These are phyloP conservation scores for Cyclophora punctaria DNA, from an alignment of 2,888 invertebrate species.

Conservation along the genomic window DNA sequence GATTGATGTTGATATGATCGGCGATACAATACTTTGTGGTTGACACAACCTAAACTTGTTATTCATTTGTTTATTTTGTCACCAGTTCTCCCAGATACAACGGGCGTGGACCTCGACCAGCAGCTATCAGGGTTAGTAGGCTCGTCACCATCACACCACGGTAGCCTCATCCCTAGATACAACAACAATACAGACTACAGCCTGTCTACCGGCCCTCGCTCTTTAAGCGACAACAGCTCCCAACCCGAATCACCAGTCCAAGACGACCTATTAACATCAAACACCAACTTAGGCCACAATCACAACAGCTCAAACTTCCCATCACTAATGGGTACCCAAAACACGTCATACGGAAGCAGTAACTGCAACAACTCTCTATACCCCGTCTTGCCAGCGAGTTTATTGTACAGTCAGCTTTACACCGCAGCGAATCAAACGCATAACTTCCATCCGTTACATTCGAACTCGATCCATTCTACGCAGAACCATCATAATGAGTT, in stretches of 20 bases:
- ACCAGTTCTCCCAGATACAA: constrained; percentile 85
- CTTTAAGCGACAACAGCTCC: constrained; percentile 87
- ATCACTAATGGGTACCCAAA: constrained; percentile 77
- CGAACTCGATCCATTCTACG: constrained; percentile 77
- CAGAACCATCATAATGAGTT: constrained; percentile 81
- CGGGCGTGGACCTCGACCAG: constrained; percentile 83
- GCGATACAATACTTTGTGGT: background rate
- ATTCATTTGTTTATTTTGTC: constrained; percentile 19
- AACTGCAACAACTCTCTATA: constrained; percentile 84
- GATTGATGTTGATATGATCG: background rate
- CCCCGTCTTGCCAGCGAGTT: constrained; percentile 86
- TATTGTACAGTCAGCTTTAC: constrained; percentile 88
- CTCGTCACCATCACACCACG: constrained; percentile 72
- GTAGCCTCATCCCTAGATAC: constrained; percentile 80
- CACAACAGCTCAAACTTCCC: constrained; percentile 79
- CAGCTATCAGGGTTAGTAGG: constrained; percentile 80
- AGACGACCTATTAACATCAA: constrained; percentile 81
- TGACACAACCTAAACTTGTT: background rate
- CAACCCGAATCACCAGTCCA: constrained; percentile 89
- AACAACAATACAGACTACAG: constrained; percentile 80
- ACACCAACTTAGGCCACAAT: constrained; percentile 76
- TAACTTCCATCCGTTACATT: constrained; percentile 81
- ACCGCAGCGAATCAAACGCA: constrained; percentile 85
- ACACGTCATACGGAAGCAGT: constrained; percentile 73
- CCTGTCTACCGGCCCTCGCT: constrained; percentile 80